Evolutionary conservation across 1,140 invertebrate species (phyloP), one percentile per base, ranked within the genome.

Genomic region (Drosophila serrata): DNA sequence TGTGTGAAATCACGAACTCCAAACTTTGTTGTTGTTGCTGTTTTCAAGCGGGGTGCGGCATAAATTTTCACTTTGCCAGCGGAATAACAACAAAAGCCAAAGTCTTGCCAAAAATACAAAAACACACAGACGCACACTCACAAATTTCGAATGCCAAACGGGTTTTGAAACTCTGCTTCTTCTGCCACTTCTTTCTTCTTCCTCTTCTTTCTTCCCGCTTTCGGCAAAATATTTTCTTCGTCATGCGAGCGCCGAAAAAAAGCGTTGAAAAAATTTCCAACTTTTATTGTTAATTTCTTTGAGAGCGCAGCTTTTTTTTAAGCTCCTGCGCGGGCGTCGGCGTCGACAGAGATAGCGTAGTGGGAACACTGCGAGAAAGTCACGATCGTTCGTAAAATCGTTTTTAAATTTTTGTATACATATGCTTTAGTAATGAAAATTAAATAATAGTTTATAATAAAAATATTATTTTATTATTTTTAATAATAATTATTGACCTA

Each of bases 231-330:
- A 85, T 85, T 85, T 85, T 85, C 81, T 78, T 85, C 82, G 81
- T 85, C 82, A 85, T 85, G 60, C 78, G 73, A 76, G 22, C 27
- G 24, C 60, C 24, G 48, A 58, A 69, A 62, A 46, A 68, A 51
- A 59, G 53, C 42, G 51, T 33, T 45, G 22, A 70, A 81, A 84
- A 80, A 86, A 86, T 86, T 86, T 86, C 58, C 82, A 86, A 79
- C 82, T 79, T 79, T 79, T 86, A 81, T 86, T 86, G 82, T 85
- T 85, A 85, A 85, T 86, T 85, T 85, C 78, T 85, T 85, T 68
- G 27, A 77, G 67, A 77, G 67, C 65, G 59, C 81, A 81, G 78
- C 62, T 65, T 81, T 74, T 67, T 68, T 73, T 73, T 17, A 67
- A 49, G 60, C 61, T 67, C 17, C 33, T 67, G 61, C 64, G 63